Conservation (phyloP, 2,888 invertebrate genomes). For the Holacanthella duospinosa region DNA sequence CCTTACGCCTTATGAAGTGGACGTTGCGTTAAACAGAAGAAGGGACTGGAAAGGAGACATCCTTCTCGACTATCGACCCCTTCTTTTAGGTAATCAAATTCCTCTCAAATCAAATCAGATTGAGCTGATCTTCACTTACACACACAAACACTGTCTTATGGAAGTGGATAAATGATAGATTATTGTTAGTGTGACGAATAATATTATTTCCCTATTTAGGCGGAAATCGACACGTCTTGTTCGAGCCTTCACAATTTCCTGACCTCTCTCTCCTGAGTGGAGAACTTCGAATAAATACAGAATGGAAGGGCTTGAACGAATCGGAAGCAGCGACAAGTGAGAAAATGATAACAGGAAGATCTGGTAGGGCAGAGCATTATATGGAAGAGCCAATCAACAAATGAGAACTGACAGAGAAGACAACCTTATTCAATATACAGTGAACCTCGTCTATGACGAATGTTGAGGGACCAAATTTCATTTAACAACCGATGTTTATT, state of each 20-base stretch:
- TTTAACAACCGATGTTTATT: too few relatives aligned
- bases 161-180: constrained; percentile 2
- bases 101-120: background rate
- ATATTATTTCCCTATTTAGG: constrained; percentile 8
- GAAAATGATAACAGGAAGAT: constrained; percentile 27
- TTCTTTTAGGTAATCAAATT: constrained; percentile 52
- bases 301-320: constrained; percentile 31
- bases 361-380: constrained; percentile 31
- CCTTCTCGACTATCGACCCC: constrained; percentile 62
- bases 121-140: background rate
- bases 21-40: constrained; percentile 51
- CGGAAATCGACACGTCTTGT: constrained; percentile 9
- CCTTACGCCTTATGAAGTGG: constrained; percentile 83
- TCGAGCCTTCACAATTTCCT: too few relatives aligned
- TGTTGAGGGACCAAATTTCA: too few relatives aligned
- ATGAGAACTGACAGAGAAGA: background rate
- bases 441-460: too few relatives aligned
- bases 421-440: too few relatives aligned
- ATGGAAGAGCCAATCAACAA: constrained; percentile 26
- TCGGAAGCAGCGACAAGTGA: constrained; percentile 18
- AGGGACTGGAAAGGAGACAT: constrained; percentile 48
- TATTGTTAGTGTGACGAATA: too few relatives aligned
- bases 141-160: too few relatives aligned
- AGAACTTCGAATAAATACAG: constrained; percentile 48
- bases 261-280: constrained; percentile 71